A percentile compares a stretch with the other conserved stretches of the same genome.
These are phyloP conservation scores for Tachyglossus aculeatus DNA, from an alignment of 2,797 vertebrate species.

Conservation along the genomic window DNA sequence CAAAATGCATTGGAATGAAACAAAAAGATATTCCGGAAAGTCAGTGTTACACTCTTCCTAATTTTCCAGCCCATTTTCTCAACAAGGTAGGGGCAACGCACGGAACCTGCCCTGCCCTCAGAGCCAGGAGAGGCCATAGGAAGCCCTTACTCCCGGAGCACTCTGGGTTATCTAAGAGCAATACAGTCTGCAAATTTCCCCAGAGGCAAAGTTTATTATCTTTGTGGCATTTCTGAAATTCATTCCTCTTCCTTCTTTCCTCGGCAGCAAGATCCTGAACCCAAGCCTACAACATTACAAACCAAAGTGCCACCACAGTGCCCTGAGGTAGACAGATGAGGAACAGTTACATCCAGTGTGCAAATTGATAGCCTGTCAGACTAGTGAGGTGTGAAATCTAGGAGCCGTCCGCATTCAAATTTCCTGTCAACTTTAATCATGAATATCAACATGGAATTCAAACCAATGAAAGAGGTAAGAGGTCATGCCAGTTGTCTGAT, in stretches of 20 bases:
- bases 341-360: not conserved
- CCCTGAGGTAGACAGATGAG: not conserved
- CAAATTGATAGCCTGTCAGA: not conserved
- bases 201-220: constrained; percentile 1
- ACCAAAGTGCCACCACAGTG: not conserved
- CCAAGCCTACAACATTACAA: rapidly evolving
- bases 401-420: not conserved
- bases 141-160: not conserved
- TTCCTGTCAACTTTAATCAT: not conserved
- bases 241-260: not conserved
- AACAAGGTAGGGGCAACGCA: not conserved
- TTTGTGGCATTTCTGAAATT: constrained; percentile 23
- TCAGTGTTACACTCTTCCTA: not conserved
- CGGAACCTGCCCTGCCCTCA: not conserved
- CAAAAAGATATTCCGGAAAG: not conserved
- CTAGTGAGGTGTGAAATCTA: not conserved
- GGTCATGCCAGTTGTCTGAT: not conserved
- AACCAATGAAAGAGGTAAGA: not conserved
- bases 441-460: not conserved
- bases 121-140: not conserved
- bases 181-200: not conserved
- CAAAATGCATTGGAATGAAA: not conserved
- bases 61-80: not conserved
- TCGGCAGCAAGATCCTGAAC: not conserved
- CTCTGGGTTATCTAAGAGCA: not conserved